A percentile compares a stretch with the other conserved stretches of the same genome.
Conservation (phyloP, 2,888 invertebrate species). For the Agapostemon virescens region DNA sequence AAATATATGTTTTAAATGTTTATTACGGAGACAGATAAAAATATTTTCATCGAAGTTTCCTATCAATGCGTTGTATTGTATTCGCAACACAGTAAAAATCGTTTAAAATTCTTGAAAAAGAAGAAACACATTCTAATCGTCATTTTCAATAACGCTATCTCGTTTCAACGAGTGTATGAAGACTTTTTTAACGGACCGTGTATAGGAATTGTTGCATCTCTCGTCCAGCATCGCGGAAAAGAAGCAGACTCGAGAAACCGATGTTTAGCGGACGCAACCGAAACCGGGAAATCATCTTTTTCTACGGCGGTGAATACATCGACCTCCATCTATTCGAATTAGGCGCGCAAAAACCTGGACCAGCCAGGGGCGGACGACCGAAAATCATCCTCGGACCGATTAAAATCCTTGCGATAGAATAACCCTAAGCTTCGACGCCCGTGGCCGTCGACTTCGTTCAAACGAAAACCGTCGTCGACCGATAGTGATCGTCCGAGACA, state of each 20-base stretch:
- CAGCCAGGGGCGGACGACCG: constrained; percentile 55
- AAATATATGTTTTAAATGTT: too few species aligned
- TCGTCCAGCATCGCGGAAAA: background rate
- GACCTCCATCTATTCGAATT: background rate
- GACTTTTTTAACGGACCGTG: background rate
- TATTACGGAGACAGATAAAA: too few species aligned
- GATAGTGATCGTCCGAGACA: background rate
- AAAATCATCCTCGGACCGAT: constrained; percentile 3
- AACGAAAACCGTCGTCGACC: constrained; percentile 8
- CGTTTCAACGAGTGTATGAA: background rate
- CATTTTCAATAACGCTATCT: background rate
- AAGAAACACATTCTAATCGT: too few species aligned
- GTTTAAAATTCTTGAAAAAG: background rate
- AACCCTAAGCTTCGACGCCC: background rate
- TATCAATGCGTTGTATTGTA: background rate
- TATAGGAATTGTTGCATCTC: background rate
- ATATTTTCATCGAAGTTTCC: background rate
- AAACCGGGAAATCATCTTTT: background rate
- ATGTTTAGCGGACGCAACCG: background rate
- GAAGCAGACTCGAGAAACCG: background rate
- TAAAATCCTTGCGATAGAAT: background rate
- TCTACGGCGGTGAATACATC: background rate
- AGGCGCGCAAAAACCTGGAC: constrained; percentile 49
- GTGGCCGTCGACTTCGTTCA: background rate
- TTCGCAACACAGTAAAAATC: background rate